Evolutionary conservation across 2,797 vertebrate genomes (phyloP).

Genomic region (Sebastes steindachneri): DNA sequence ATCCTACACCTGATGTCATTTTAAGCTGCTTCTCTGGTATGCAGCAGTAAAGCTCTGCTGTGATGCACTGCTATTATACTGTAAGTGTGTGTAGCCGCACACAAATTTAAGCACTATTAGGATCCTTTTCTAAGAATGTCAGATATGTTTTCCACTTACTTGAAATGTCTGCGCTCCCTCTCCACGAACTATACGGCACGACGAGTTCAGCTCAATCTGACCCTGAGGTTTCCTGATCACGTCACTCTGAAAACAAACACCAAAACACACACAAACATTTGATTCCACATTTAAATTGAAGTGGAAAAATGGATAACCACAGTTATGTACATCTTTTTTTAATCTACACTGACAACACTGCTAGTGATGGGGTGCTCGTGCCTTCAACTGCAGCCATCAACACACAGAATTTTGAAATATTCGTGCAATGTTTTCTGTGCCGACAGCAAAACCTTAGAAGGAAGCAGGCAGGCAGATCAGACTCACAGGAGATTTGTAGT

Average conservation of each 20-base stretch:
- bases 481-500: slow-evolving; percentile 97
- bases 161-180: slow-evolving; percentile 95
- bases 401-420: slow-evolving; percentile 13
- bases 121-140: neutral
- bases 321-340: neutral
- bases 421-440: slow-evolving; percentile 36
- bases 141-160: slow-evolving; percentile 72
- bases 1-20: slow-evolving; percentile 66
- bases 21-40: slow-evolving; percentile 59
- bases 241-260: slow-evolving; percentile 84
- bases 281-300: too few relatives aligned
- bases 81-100: neutral
- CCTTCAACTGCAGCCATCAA: slow-evolving; percentile 6
- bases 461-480: slow-evolving; percentile 10
- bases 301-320: neutral
- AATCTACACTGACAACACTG: neutral
- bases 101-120: neutral
- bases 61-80: slow-evolving; percentile 11
- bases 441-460: slow-evolving; percentile 42
- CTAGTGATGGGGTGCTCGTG: neutral
- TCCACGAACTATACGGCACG: slow-evolving; percentile 89
- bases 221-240: slow-evolving; percentile 95
- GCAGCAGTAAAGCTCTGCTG: slow-evolving; percentile 34
- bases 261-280: neutral
- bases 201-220: slow-evolving; percentile 92